Percentiles rank a stretch among this genome's conserved stretches.
These are phyloP conservation scores for Pongo abelii DNA, from an alignment of 2,113 vertebrate genomes.

Conservation along the genomic window DNA sequence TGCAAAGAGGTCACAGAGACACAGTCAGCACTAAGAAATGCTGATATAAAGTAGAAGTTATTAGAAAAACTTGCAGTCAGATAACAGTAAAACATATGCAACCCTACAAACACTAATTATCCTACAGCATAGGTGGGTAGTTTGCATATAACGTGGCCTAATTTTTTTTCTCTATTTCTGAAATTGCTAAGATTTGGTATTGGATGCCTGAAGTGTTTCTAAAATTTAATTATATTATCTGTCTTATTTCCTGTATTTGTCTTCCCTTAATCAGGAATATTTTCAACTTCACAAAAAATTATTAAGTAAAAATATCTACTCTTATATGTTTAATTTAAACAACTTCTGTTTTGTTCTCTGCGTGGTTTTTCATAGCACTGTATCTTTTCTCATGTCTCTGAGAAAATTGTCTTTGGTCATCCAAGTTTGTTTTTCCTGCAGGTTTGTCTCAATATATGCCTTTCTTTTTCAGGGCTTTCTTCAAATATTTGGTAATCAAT, in stretches of 20 bases:
- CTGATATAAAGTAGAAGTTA: background rate
- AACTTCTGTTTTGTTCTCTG: background rate
- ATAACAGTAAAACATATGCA: background rate
- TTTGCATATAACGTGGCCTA: background rate
- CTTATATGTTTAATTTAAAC: background rate
- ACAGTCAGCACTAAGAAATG: background rate
- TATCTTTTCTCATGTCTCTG: background rate
- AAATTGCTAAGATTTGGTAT: background rate
- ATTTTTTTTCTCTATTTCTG: background rate
- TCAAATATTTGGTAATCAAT: background rate
- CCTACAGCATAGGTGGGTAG: background rate
- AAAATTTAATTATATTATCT: background rate
- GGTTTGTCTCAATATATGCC: background rate
- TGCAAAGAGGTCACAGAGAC: rapidly evolving
- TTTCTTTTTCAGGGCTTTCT: background rate
- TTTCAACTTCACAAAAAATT: background rate
- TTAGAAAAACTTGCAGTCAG: background rate
- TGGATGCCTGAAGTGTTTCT: background rate
- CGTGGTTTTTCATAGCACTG: background rate
- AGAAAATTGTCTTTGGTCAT: background rate
- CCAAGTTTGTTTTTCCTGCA: background rate
- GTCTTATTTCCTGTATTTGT: background rate
- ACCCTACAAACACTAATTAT: background rate
- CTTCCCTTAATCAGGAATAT: background rate
- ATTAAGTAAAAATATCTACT: background rate